Percentiles rank a stretch among this genome's conserved stretches.
phyloP scores from a whole-genome alignment of 2,888 invertebrate species.

The Drosophila anceps region DNA sequence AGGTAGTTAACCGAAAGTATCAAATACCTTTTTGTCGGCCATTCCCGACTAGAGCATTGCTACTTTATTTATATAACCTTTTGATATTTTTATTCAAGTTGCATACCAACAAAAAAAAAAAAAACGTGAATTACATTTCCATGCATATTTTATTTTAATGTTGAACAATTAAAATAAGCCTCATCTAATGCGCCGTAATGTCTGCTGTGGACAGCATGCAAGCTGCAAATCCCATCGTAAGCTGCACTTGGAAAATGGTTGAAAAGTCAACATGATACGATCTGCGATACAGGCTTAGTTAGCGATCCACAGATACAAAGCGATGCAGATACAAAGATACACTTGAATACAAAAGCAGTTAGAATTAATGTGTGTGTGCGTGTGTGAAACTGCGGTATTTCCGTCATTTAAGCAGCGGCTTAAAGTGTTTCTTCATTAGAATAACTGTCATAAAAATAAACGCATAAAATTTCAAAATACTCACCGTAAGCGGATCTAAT shows the following conservation, averaged over 20 bases:
- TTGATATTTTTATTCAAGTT: too few relatives aligned
- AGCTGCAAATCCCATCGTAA: constrained; percentile 61
- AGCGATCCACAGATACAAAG: constrained; percentile 27
- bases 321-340: constrained; percentile 14
- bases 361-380: constrained; percentile 22
- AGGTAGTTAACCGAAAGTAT: too few relatives aligned
- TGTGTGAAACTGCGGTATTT: constrained; percentile 62
- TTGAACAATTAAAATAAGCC: constrained; percentile 73
- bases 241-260: constrained; percentile 77
- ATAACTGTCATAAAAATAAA: constrained; percentile 80
- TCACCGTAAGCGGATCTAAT: constrained; percentile 74
- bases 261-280: constrained; percentile 68
- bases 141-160: constrained; percentile 66
- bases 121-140: constrained; percentile 10
- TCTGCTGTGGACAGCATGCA: constrained; percentile 57
- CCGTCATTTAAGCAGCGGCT: constrained; percentile 75
- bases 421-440: constrained; percentile 80
- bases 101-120: not conserved
- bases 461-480: constrained; percentile 73
- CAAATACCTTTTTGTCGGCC: not conserved
- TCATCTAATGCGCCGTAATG: constrained; percentile 68
- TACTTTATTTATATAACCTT: not conserved
- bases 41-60: not conserved
- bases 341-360: constrained; percentile 11
- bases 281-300: constrained; percentile 36